Evolutionary conservation across 1,140 invertebrate genomes (phyloP).

Genomic region (Helicoverpa armigera): DNA sequence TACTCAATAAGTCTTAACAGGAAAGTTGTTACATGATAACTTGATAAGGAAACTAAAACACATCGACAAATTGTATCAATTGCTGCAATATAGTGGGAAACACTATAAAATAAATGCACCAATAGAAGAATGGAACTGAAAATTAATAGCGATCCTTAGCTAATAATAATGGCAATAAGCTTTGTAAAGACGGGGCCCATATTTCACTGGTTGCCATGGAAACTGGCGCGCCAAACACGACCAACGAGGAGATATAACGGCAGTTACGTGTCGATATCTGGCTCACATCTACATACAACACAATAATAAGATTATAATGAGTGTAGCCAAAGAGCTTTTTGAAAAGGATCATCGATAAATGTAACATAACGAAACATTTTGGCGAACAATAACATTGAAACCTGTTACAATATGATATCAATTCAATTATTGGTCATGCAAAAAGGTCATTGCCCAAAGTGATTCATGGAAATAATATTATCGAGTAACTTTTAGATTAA

Average conservation of each 20-base stretch:
- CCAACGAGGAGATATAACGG: slow-evolving; percentile 43
- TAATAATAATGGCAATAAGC: slow-evolving; percentile 79
- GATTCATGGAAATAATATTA: not conserved
- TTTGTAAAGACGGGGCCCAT: slow-evolving; percentile 73
- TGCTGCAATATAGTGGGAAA: slow-evolving; percentile 3
- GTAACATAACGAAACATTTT: not conserved
- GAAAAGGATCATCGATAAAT: slow-evolving; percentile 16
- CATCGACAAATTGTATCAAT: slow-evolving; percentile 27
- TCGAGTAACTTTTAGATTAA: not conserved
- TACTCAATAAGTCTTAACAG: slow-evolving; percentile 6
- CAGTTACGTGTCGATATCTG: slow-evolving; percentile 32
- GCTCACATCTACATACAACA: slow-evolving; percentile 21
- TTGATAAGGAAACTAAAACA: slow-evolving; percentile 6
- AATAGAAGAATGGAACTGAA: slow-evolving; percentile 48
- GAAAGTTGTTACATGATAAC: slow-evolving; percentile 8
- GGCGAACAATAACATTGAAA: slow-evolving; percentile 11
- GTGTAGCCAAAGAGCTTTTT: slow-evolving; percentile 15
- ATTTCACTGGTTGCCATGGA: slow-evolving; percentile 79
- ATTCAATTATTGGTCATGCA: not conserved
- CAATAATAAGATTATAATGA: slow-evolving; percentile 33
- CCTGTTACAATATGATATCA: slow-evolving; percentile 13
- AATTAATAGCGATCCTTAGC: slow-evolving; percentile 78
- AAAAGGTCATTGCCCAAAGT: slow-evolving; percentile 17
- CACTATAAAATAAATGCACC: slow-evolving; percentile 29
- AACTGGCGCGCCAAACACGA: slow-evolving; percentile 76